These are phyloP conservation scores for Neodontobutis hainanensis DNA, from an alignment of 2,113 vertebrate species.

Conservation along the genomic window DNA sequence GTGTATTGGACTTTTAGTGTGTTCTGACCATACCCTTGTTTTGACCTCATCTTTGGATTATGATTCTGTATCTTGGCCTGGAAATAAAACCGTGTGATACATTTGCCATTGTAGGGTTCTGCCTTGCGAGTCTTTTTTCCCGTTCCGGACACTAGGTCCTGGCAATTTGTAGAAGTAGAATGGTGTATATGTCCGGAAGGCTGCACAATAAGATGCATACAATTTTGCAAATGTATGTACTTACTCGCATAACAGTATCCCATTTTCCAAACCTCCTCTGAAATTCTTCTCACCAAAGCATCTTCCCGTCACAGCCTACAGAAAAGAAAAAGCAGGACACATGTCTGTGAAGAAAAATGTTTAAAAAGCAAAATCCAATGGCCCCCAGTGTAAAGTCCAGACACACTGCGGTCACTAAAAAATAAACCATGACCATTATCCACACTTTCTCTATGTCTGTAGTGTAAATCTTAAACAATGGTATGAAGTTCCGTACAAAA, in stretches of 20 bases:
- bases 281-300: constrained; percentile 93
- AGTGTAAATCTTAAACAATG: constrained; percentile 18
- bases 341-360: neutral
- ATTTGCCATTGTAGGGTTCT: too few relatives aligned
- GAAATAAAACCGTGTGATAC: too few relatives aligned
- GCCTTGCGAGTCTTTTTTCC: too few relatives aligned
- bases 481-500: constrained; percentile 30
- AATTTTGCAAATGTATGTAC: constrained; percentile 56
- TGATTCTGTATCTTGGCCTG: too few relatives aligned
- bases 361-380: constrained; percentile 6
- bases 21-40: too few relatives aligned
- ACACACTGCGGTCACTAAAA: neutral
- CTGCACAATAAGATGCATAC: neutral
- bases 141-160: too few relatives aligned
- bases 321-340: constrained; percentile 8
- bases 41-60: too few relatives aligned
- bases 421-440: constrained; percentile 23
- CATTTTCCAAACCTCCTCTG: constrained; percentile 88
- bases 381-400: constrained; percentile 8
- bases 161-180: too few relatives aligned
- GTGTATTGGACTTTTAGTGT: too few relatives aligned
- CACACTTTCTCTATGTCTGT: constrained; percentile 21
- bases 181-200: too few relatives aligned
- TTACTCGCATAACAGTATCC: constrained; percentile 97
- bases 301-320: constrained; percentile 91